Evolutionary conservation across 2,888 invertebrate species (phyloP).

Genomic region (Neoaliturus tenellus): DNA sequence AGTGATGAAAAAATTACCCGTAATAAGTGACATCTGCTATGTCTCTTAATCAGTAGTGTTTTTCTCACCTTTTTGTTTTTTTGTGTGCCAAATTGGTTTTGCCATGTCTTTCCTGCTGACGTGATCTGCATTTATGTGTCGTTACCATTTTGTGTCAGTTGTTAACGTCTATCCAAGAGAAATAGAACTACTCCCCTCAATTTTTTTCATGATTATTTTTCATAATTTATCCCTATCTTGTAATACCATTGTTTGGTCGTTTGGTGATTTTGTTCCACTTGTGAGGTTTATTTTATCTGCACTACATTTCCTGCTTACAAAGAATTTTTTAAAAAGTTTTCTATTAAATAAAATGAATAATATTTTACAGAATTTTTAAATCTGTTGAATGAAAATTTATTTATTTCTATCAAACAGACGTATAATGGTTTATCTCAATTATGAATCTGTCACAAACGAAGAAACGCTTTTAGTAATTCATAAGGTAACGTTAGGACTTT

Average conservation of each 20-base stretch:
- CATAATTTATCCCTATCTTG: too few relatives aligned
- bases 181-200: slow-evolving; percentile 1
- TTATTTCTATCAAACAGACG: too few relatives aligned
- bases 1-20: background rate
- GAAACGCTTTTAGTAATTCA: background rate
- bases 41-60: background rate
- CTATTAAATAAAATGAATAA: too few relatives aligned
- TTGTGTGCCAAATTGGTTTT: slow-evolving; percentile 48
- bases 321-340: too few relatives aligned
- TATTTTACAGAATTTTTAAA: too few relatives aligned
- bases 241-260: background rate
- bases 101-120: slow-evolving; percentile 42
- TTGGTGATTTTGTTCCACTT: background rate
- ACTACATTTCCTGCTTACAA: background rate
- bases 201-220: too few relatives aligned
- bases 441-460: background rate
- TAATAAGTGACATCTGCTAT: background rate
- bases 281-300: background rate
- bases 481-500: background rate
- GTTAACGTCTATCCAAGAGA: background rate
- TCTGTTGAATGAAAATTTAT: too few relatives aligned
- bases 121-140: slow-evolving; percentile 37
- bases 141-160: slow-evolving; percentile 45
- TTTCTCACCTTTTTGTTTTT: background rate
- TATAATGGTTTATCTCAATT: background rate